A percentile compares a stretch with the other conserved stretches of the same genome.
Conservation (phyloP, 2,797 vertebrate species). For the Microtus obscurus region DNA sequence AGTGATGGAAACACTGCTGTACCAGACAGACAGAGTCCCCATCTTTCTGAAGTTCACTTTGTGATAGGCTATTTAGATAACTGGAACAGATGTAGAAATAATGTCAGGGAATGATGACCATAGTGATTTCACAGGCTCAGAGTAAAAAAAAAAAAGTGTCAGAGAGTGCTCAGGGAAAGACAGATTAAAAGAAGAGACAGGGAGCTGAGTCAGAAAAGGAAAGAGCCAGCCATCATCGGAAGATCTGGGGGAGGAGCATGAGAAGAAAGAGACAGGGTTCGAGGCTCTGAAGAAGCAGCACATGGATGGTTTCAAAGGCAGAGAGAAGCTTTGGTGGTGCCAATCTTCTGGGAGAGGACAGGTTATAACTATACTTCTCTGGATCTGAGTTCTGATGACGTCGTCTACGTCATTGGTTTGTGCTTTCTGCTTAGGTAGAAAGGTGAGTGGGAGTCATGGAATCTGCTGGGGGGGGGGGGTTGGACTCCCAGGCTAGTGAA, state of each 20-base stretch:
- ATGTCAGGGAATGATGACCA: not conserved
- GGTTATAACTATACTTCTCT: not conserved
- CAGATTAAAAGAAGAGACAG: not conserved
- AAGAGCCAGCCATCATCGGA: not conserved
- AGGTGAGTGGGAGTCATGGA: not conserved
- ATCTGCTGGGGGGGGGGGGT: not conserved
- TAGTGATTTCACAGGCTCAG: not conserved
- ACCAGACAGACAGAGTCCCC: not conserved
- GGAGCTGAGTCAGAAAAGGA: not conserved
- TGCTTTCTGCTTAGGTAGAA: not conserved
- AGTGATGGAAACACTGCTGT: not conserved
- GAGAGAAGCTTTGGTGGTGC: not conserved
- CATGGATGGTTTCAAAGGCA: not conserved
- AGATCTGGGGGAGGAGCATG: not conserved
- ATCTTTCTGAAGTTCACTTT: constrained; percentile 2
- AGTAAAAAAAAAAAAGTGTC: not conserved
- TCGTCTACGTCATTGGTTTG: not conserved
- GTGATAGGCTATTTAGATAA: not conserved
- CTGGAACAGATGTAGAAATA: not conserved
- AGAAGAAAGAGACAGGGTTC: not conserved
- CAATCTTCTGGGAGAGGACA: not conserved
- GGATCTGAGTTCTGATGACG: not conserved
- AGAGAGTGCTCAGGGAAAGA: not conserved
- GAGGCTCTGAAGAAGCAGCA: not conserved
- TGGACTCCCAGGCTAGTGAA: not conserved